Conservation (phyloP, 2,797 vertebrate genomes). For the Poliocrania exsul region DNA sequence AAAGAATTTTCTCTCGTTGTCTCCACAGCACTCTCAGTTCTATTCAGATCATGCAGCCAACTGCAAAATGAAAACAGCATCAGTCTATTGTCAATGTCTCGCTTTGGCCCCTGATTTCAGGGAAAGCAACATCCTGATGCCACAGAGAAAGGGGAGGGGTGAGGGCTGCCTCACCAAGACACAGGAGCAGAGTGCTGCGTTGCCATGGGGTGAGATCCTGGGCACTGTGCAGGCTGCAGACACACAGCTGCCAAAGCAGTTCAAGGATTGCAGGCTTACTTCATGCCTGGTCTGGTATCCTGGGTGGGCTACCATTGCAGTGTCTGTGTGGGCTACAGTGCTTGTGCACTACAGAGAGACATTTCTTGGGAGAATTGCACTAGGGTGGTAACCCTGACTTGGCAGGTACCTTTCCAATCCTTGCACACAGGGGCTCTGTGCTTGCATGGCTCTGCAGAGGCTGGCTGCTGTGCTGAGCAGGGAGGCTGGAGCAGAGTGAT, state of each 20-base stretch:
- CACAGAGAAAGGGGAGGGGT: background rate
- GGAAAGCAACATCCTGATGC: background rate
- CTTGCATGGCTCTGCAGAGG: background rate
- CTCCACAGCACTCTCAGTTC: background rate
- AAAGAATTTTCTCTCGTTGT: constrained; percentile 16
- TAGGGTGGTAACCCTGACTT: background rate
- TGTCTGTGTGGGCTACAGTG: fast-evolving
- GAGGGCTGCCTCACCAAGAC: fast-evolving
- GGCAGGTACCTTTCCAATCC: background rate
- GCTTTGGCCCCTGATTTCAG: background rate
- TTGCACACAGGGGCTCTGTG: background rate
- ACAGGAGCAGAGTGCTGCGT: fast-evolving
- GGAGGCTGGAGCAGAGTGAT: fast-evolving
- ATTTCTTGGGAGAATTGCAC: background rate
- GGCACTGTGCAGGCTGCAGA: background rate
- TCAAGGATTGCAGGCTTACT: fast-evolving
- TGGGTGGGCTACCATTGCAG: fast-evolving
- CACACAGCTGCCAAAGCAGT: background rate
- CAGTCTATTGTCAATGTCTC: background rate
- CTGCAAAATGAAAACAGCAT: constrained; percentile 47
- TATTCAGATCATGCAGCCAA: constrained; percentile 43
- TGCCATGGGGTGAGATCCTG: fast-evolving
- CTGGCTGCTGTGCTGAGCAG: background rate
- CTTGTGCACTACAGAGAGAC: fast-evolving
- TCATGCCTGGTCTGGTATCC: background rate